Evolutionary conservation across 2,888 invertebrate species (phyloP).

Genomic region (Amiota minor): DNA sequence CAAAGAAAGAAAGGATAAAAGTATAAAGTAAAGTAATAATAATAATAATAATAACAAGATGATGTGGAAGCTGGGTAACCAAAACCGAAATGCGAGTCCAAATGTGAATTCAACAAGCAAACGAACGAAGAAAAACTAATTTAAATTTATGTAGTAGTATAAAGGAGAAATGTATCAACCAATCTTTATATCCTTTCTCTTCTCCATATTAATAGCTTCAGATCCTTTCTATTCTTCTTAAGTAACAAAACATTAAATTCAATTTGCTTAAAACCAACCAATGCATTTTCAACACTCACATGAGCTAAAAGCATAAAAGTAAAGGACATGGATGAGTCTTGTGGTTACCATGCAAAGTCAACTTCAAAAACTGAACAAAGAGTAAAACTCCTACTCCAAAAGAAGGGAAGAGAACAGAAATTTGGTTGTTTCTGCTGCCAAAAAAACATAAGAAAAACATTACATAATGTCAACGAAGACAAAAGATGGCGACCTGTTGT

Average conservation of each 20-base stretch:
- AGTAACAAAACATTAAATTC: constrained; percentile 56
- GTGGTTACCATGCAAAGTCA: constrained; percentile 60
- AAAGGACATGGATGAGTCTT: constrained; percentile 29
- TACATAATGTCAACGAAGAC: background rate
- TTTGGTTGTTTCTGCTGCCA: background rate
- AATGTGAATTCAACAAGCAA: constrained; percentile 14
- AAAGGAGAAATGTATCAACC: background rate
- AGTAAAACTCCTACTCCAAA: constrained; percentile 4
- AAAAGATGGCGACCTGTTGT: constrained; percentile 55
- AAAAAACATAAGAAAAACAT: background rate
- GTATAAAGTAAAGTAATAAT: background rate
- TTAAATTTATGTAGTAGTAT: constrained; percentile 57
- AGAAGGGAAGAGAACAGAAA: constrained; percentile 15
- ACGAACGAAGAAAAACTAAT: constrained; percentile 62
- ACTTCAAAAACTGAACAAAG: constrained; percentile 37
- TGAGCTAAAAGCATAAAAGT: background rate
- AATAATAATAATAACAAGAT: constrained; percentile 1
- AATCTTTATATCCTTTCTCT: constrained; percentile 35
- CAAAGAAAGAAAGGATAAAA: constrained; percentile 35
- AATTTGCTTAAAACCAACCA: constrained; percentile 49
- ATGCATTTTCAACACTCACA: constrained; percentile 8
- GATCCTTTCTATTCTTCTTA: background rate
- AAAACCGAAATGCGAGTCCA: background rate
- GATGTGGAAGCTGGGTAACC: background rate
- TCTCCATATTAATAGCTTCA: background rate